Percentiles rank a stretch among this genome's conserved stretches.
These are phyloP conservation scores for Nannoperca australis DNA, from an alignment of 2,797 vertebrate species.

Conservation along the genomic window DNA sequence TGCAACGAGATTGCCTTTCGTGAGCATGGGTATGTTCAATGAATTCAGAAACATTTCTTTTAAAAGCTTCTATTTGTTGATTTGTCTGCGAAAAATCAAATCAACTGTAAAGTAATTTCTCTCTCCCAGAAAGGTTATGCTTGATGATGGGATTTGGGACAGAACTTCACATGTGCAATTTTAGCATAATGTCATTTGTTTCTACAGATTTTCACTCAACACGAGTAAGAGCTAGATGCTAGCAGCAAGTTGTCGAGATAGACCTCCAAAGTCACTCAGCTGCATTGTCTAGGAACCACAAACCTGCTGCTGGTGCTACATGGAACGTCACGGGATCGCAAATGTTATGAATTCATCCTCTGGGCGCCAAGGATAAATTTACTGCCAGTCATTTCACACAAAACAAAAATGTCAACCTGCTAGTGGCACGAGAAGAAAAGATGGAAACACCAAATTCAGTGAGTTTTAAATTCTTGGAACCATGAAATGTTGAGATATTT, in stretches of 20 bases:
- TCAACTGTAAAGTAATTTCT: not conserved
- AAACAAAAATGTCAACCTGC: not conserved
- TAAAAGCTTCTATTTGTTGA: constrained; percentile 28
- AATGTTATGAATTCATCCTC: not conserved
- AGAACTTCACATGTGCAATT: not conserved
- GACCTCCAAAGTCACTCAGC: not conserved
- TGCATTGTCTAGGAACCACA: not conserved
- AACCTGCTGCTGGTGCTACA: no score
- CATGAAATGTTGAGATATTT: not conserved
- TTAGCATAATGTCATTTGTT: not conserved
- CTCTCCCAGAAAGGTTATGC: not conserved
- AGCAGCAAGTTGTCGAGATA: not conserved
- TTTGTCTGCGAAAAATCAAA: constrained; percentile 34
- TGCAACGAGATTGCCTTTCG: constrained; percentile 19
- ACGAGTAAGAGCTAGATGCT: not conserved
- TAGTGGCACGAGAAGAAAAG: not conserved
- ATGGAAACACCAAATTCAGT: not conserved
- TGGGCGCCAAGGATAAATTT: not conserved
- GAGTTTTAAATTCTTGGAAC: not conserved
- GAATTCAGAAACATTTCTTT: constrained; percentile 6
- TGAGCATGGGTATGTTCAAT: constrained; percentile 1
- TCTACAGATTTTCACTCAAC: not conserved
- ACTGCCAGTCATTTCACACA: not conserved
- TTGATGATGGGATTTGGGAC: not conserved
- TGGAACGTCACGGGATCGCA: no score